A percentile compares a stretch with the other conserved stretches of the same genome.
phyloP scores from a whole-genome alignment of 2,113 vertebrate species.

The Tringa solitaria region DNA sequence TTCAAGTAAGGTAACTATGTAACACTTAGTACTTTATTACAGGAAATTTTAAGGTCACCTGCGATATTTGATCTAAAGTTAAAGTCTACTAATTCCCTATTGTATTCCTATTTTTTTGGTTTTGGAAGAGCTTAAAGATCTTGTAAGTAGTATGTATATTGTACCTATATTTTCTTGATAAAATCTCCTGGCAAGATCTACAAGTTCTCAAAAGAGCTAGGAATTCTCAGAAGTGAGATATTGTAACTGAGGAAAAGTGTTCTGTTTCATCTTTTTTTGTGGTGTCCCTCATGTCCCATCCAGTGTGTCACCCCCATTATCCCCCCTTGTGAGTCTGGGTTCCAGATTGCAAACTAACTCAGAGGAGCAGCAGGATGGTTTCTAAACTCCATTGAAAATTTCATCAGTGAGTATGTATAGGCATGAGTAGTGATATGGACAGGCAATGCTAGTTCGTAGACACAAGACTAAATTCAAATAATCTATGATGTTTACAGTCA shows the following conservation, averaged over 20 bases:
- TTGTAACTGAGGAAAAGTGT: neutral
- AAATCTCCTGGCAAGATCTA: neutral
- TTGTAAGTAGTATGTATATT: neutral
- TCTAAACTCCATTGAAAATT: neutral
- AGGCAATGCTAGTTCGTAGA: neutral
- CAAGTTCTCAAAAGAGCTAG: neutral
- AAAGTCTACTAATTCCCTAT: neutral
- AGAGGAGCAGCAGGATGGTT: neutral
- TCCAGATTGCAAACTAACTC: neutral
- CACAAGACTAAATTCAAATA: neutral
- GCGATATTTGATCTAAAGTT: neutral
- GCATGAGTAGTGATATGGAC: neutral
- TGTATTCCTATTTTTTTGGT: neutral
- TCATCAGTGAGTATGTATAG: neutral
- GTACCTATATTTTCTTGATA: neutral
- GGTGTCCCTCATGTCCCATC: rapidly evolving
- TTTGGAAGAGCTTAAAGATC: neutral
- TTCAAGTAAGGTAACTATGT: neutral
- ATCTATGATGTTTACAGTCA: neutral
- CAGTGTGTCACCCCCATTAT: neutral
- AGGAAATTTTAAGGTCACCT: neutral
- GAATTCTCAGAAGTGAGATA: neutral
- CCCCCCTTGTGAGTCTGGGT: neutral
- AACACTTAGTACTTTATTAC: neutral
- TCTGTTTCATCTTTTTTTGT: neutral